These are phyloP conservation scores for Amaurobius ferox DNA, from an alignment of 2,888 invertebrate genomes.

Conservation along the genomic window DNA sequence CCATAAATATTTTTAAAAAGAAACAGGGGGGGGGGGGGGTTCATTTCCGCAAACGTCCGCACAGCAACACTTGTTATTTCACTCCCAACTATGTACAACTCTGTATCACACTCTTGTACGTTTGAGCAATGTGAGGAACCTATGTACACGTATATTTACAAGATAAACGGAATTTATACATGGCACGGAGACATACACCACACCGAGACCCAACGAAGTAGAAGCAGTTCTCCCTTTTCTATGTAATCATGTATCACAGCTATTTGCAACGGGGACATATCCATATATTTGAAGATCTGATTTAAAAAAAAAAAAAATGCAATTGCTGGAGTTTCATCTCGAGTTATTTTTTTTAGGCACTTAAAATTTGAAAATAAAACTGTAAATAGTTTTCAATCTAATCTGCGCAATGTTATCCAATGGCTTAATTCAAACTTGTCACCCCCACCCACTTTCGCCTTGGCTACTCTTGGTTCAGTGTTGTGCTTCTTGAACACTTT, in stretches of 20 bases:
- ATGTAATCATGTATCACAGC: constrained; percentile 49
- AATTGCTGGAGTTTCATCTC: too few species aligned
- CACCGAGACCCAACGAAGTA: constrained; percentile 8
- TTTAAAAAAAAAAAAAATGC: too few species aligned
- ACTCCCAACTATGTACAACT: constrained; percentile 55
- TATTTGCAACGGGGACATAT: constrained; percentile 34
- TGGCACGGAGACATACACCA: constrained; percentile 45
- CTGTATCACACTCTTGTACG: constrained; percentile 57
- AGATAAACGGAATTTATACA: too few species aligned
- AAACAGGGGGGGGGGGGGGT: too few species aligned
- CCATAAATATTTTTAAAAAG: too few species aligned
- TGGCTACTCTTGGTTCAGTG: too few species aligned
- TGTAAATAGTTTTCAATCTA: too few species aligned
- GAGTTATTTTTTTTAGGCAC: constrained; percentile 15
- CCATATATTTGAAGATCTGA: background rate
- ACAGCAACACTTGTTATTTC: constrained; percentile 9
- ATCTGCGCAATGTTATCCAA: too few species aligned
- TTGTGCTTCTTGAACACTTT: too few species aligned
- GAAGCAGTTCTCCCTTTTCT: constrained; percentile 14
- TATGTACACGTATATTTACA: constrained; percentile 56
- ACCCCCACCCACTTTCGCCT: too few species aligned
- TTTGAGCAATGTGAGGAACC: constrained; percentile 66
- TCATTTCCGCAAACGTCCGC: background rate
- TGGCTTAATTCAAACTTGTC: too few species aligned
- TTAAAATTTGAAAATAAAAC: constrained; percentile 7